Evolutionary conservation across 1,140 invertebrate species (phyloP).

Genomic region (Drosophila ercepeae): DNA sequence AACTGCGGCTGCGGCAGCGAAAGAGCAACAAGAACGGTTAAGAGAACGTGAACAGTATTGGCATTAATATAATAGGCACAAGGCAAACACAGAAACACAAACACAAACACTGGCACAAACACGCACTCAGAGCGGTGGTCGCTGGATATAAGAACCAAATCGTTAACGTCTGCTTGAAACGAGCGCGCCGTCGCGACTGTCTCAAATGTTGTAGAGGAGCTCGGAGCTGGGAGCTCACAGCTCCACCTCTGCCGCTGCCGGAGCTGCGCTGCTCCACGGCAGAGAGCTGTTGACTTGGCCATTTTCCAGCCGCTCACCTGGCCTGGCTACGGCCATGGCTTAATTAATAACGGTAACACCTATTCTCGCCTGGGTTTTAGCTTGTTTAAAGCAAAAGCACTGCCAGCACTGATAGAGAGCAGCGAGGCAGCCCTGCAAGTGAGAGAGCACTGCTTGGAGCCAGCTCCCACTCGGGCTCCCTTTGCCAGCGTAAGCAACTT

Average conservation of each 20-base stretch:
- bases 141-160: slow-evolving; percentile 31
- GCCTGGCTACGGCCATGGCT: not conserved
- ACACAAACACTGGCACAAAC: slow-evolving; percentile 40
- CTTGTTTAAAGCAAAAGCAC: not conserved
- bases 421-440: not conserved
- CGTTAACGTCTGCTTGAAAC: slow-evolving; percentile 66
- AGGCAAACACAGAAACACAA: not conserved
- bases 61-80: not conserved
- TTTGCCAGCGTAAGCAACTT: slow-evolving; percentile 33
- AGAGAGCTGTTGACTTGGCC: not conserved
- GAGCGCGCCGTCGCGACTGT: slow-evolving; percentile 78
- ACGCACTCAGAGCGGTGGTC: slow-evolving; percentile 30
- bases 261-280: not conserved
- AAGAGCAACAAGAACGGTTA: slow-evolving; percentile 16
- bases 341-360: not conserved
- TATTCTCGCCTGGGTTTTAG: not conserved
- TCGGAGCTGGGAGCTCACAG: not conserved
- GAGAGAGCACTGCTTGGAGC: slow-evolving; percentile 8
- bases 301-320: not conserved
- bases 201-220: slow-evolving; percentile 42
- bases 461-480: not conserved
- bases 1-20: slow-evolving; percentile 13
- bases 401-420: not conserved
- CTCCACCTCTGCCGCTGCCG: slow-evolving; percentile 9
- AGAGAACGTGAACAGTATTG: slow-evolving; percentile 21